Percentiles rank a stretch among this genome's conserved stretches.
phyloP scores from a whole-genome alignment of 2,888 invertebrate genomes.

The Athalia circularis region DNA sequence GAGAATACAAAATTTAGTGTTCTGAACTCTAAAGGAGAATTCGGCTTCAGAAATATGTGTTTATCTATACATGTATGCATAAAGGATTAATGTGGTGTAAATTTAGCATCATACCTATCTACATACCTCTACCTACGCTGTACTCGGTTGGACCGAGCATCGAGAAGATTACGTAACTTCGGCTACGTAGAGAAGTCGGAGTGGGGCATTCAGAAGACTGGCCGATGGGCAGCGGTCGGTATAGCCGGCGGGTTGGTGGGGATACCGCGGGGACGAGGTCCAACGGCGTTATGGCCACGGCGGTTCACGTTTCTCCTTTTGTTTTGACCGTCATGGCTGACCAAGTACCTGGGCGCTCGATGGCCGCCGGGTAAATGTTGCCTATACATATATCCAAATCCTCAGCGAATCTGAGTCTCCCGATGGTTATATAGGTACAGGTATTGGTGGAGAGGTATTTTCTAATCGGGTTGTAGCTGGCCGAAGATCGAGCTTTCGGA shows the following conservation, averaged over 20 bases:
- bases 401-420: constrained; percentile 3
- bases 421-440: neutral
- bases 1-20: too few species aligned
- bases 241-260: constrained; percentile 29
- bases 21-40: too few species aligned
- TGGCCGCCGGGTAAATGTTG: constrained; percentile 37
- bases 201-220: constrained; percentile 33
- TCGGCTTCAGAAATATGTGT: too few species aligned
- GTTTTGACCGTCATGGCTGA: constrained; percentile 41
- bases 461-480: neutral
- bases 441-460: neutral
- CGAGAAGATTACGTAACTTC: constrained; percentile 34
- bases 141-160: constrained; percentile 29
- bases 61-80: too few species aligned
- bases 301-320: constrained; percentile 41
- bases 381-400: constrained; percentile 18
- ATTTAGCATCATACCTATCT: neutral
- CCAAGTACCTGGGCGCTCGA: constrained; percentile 35
- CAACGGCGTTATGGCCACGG: constrained; percentile 41
- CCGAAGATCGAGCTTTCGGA: too few species aligned
- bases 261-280: constrained; percentile 29
- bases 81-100: neutral
- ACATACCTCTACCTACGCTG: constrained; percentile 9
- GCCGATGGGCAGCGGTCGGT: constrained; percentile 28
- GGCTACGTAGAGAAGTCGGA: constrained; percentile 29